A percentile compares a stretch with the other conserved stretches of the same genome.
These are phyloP conservation scores for Melieria picta DNA, from an alignment of 2,888 invertebrate species.

Conservation along the genomic window DNA sequence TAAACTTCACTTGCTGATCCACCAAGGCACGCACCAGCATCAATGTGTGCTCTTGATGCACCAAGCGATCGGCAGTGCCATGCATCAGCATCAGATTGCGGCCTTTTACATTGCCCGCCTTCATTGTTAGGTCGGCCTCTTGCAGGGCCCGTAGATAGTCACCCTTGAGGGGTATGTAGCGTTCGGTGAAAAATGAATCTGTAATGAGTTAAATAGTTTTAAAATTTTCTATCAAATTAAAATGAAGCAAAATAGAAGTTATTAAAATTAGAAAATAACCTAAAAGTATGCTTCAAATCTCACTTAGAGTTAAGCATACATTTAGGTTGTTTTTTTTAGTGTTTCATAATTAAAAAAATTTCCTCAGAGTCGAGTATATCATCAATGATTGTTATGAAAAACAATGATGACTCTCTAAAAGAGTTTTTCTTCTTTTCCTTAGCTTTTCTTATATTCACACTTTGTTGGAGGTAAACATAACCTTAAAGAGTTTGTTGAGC, in stretches of 20 bases:
- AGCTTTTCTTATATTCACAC: no score
- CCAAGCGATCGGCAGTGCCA: constrained; percentile 85
- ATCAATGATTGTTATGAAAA: no score
- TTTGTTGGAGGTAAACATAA: no score
- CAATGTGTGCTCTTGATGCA: constrained; percentile 89
- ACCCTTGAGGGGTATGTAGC: constrained; percentile 83
- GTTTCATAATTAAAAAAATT: no score
- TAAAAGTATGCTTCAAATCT: no score
- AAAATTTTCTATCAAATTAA: not conserved
- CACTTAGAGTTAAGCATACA: no score
- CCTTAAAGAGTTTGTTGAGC: no score
- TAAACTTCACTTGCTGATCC: constrained; percentile 82
- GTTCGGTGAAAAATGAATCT: constrained; percentile 92
- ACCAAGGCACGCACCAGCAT: constrained; percentile 85
- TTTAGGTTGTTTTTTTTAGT: no score
- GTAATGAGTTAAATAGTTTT: constrained; percentile 32
- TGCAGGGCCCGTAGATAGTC: constrained; percentile 78
- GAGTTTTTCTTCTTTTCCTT: no score
- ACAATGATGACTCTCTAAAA: no score
- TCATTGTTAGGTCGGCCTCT: constrained; percentile 80
- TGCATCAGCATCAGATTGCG: constrained; percentile 78
- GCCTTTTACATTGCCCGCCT: constrained; percentile 79
- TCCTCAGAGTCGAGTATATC: no score
- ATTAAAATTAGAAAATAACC: no score
- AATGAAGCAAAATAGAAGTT: not conserved